These are phyloP conservation scores for Pachypeltis micranthus DNA, from an alignment of 1,140 invertebrate species.

Conservation along the genomic window DNA sequence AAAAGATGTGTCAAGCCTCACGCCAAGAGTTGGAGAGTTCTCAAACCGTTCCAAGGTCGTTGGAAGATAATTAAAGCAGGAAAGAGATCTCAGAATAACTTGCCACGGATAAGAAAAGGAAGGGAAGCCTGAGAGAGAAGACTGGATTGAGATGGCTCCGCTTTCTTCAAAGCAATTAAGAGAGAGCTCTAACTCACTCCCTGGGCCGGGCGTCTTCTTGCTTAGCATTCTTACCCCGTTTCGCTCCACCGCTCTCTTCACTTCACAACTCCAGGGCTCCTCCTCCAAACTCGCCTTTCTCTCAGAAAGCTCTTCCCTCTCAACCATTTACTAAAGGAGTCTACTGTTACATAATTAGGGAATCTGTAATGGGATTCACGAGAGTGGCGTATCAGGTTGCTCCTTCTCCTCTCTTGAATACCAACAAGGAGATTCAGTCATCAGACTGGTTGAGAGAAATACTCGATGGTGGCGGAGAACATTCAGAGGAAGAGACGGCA, in stretches of 20 bases:
- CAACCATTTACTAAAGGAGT: neutral
- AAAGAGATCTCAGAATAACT: neutral
- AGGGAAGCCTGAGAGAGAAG: neutral
- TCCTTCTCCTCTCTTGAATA: neutral
- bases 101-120: neutral
- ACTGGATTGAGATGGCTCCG: neutral
- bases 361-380: neutral
- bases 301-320: neutral
- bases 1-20: too few relatives aligned
- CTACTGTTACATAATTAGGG: neutral
- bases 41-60: too few relatives aligned
- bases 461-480: too few relatives aligned
- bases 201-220: neutral
- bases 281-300: too few relatives aligned
- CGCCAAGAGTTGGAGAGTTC: too few relatives aligned
- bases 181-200: neutral
- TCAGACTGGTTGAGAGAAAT: too few relatives aligned
- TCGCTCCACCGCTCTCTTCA: neutral
- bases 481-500: too few relatives aligned
- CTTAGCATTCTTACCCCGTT: neutral
- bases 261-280: neutral
- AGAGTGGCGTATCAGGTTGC: neutral
- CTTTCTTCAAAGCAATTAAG: neutral
- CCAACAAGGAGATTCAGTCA: neutral
- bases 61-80: neutral